Conservation (phyloP, 2,113 vertebrate genomes). For the Callithrix jacchus region DNA sequence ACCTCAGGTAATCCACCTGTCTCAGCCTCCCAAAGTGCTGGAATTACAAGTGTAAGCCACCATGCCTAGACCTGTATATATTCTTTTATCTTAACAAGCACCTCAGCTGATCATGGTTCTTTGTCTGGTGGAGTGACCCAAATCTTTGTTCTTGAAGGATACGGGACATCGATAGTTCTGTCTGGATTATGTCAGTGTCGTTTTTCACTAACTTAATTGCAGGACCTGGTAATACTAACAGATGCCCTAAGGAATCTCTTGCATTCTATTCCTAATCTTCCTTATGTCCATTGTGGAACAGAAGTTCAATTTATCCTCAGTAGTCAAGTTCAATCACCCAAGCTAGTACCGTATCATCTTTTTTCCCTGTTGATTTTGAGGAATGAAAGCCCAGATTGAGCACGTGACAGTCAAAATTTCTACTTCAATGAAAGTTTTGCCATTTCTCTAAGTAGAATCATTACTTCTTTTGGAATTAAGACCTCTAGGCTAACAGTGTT, state of each 20-base stretch:
- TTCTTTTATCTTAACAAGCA: not conserved
- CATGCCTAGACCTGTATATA: no score
- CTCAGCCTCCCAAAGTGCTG: no score
- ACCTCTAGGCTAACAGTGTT: not conserved
- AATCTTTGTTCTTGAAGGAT: not conserved
- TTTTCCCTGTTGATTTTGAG: not conserved
- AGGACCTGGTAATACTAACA: not conserved
- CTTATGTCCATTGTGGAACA: not conserved
- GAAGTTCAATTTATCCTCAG: not conserved
- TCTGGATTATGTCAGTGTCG: not conserved
- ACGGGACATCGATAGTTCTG: not conserved
- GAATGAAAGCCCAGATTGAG: rapidly evolving
- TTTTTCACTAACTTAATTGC: not conserved
- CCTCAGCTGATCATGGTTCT: not conserved
- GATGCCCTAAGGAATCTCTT: not conserved
- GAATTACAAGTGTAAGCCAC: no score
- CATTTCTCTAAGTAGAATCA: not conserved
- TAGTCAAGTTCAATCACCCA: not conserved
- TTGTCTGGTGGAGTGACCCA: not conserved
- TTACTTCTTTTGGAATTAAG: not conserved
- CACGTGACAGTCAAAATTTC: no score
- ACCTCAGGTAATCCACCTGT: no score
- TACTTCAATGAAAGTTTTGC: not conserved
- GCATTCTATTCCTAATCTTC: not conserved
- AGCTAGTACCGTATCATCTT: rapidly evolving